Conservation (phyloP, 2,113 vertebrate genomes). For the Acrocephalus kingi region DNA sequence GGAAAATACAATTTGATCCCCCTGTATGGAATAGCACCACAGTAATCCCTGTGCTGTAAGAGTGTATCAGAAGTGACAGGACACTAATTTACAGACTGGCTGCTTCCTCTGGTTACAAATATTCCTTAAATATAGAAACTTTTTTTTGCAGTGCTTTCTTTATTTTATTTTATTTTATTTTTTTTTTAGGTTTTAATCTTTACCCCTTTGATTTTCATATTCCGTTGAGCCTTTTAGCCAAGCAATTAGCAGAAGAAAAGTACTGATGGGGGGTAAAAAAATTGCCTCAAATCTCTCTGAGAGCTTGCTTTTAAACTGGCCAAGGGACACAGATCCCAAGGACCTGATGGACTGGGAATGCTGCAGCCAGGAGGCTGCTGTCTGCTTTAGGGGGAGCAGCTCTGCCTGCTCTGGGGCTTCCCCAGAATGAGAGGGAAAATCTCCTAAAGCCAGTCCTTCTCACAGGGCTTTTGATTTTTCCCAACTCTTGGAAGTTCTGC, state of each 20-base stretch:
- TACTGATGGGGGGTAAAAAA: not conserved
- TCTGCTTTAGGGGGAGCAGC: not conserved
- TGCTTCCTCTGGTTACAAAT: not conserved
- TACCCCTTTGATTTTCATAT: not conserved
- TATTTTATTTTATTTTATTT: not conserved
- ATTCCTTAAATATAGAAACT: not conserved
- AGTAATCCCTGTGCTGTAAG: not conserved
- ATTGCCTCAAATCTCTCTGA: not conserved
- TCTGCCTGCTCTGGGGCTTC: not conserved
- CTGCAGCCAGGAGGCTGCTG: not conserved
- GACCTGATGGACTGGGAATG: not conserved
- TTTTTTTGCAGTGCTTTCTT: not conserved
- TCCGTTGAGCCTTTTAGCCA: not conserved
- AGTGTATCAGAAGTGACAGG: not conserved
- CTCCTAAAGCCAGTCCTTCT: conserved; percentile 7
- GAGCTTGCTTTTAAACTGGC: not conserved
- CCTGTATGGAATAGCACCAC: not conserved
- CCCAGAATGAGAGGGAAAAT: not conserved
- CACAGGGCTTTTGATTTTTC: conserved; percentile 24
- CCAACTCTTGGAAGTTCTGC: conserved; percentile 52
- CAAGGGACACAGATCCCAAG: not conserved
- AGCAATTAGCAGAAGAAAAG: not conserved
- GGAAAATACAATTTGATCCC: not conserved
- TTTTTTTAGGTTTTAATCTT: not conserved
- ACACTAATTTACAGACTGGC: not conserved